Evolutionary conservation across 2,113 vertebrate genomes (phyloP).

Genomic region (Brienomyrus brachyistius): DNA sequence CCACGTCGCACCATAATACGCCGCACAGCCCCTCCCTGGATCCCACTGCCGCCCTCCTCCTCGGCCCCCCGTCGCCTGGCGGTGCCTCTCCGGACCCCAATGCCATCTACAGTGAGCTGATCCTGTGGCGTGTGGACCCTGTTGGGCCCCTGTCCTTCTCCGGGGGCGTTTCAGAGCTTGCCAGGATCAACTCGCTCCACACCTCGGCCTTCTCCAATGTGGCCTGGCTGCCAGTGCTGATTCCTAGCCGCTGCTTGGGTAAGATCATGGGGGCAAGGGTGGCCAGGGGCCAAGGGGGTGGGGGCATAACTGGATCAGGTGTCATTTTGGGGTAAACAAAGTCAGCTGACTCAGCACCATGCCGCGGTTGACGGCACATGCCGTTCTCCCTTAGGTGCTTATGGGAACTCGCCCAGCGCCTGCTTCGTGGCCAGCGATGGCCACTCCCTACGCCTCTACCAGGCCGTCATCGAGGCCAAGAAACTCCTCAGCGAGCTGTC

Average conservation of each 20-base stretch:
- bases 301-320: neutral
- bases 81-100: slow-evolving; percentile 73
- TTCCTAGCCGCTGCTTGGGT: slow-evolving; percentile 95
- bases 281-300: neutral
- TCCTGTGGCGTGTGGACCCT: slow-evolving; percentile 95
- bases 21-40: slow-evolving; percentile 67
- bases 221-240: slow-evolving; percentile 90
- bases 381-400: slow-evolving; percentile 69
- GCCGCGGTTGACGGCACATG: neutral
- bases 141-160: slow-evolving; percentile 93
- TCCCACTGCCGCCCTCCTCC: slow-evolving; percentile 30
- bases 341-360: neutral
- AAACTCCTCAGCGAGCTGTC: slow-evolving; percentile 90
- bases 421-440: slow-evolving; percentile 97
- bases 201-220: slow-evolving; percentile 93
- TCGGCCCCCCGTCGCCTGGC: slow-evolving; percentile 46
- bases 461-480: slow-evolving; percentile 95
- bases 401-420: slow-evolving; percentile 95
- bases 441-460: slow-evolving; percentile 84
- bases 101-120: slow-evolving; percentile 92
- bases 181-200: slow-evolving; percentile 93
- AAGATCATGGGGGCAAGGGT: slow-evolving; percentile 28
- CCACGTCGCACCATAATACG: slow-evolving; percentile 95
- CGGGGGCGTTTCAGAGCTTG: slow-evolving; percentile 93
- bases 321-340: neutral